phyloP scores from a whole-genome alignment of 2,888 invertebrate species.

The Leistus spinibarbis region DNA sequence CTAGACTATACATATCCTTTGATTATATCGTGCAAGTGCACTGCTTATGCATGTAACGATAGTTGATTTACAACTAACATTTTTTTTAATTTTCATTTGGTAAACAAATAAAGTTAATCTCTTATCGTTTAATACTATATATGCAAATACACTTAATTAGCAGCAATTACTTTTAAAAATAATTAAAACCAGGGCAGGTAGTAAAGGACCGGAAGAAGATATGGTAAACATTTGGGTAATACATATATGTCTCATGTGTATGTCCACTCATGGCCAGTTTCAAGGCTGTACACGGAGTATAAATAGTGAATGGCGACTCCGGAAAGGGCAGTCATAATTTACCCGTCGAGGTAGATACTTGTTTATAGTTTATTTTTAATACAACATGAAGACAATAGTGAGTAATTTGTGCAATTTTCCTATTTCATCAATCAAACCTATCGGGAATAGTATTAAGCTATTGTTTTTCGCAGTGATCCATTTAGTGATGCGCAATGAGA shows the following conservation, averaged over 20 bases:
- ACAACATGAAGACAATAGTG: slow-evolving; percentile 51
- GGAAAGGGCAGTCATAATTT: slow-evolving; percentile 55
- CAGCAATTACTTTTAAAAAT: too few relatives aligned
- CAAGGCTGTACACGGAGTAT: slow-evolving; percentile 55
- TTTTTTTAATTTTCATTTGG: too few relatives aligned
- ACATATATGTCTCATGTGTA: neutral
- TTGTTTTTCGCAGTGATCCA: neutral
- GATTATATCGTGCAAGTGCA: too few relatives aligned
- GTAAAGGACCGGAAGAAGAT: too few relatives aligned
- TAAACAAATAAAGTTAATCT: too few relatives aligned
- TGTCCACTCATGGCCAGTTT: slow-evolving; percentile 49
- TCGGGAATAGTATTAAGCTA: neutral
- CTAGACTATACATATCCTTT: too few relatives aligned
- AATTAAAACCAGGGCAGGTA: too few relatives aligned
- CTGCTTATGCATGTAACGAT: too few relatives aligned
- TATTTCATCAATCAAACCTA: neutral
- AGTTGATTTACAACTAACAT: too few relatives aligned
- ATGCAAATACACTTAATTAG: too few relatives aligned
- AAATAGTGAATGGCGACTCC: slow-evolving; percentile 51
- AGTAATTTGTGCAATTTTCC: slow-evolving; percentile 46
- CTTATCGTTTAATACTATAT: too few relatives aligned
- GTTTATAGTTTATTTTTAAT: slow-evolving; percentile 40
- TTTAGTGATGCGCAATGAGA: too few relatives aligned
- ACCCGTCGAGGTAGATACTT: slow-evolving; percentile 52
- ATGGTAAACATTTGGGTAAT: neutral